These are phyloP conservation scores for Edolisoma coerulescens DNA, from an alignment of 2,113 vertebrate genomes.

Conservation along the genomic window DNA sequence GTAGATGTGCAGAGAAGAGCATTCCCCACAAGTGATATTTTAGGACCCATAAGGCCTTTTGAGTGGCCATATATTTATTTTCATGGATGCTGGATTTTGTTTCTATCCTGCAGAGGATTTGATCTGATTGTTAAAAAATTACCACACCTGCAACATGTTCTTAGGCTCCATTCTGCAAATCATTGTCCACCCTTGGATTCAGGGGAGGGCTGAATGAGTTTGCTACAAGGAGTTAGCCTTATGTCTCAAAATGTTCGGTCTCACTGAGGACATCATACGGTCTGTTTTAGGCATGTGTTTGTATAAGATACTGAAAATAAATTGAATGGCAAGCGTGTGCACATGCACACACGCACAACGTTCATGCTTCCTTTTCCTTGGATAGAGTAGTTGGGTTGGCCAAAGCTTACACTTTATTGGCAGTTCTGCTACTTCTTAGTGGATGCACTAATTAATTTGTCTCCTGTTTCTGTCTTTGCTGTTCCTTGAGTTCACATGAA, in stretches of 20 bases:
- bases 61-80: neutral
- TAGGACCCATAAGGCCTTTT: neutral
- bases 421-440: neutral
- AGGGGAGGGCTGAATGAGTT: neutral
- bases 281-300: neutral
- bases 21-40: neutral
- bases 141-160: neutral
- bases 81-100: neutral
- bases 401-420: neutral
- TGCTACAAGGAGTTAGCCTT: neutral
- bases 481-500: neutral
- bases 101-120: neutral
- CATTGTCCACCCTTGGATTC: neutral
- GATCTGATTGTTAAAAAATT: neutral
- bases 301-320: neutral
- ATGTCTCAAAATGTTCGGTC: neutral
- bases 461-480: neutral
- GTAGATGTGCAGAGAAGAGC: rapidly evolving
- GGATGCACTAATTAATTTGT: neutral
- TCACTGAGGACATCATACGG: neutral
- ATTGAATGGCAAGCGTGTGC: neutral
- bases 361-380: neutral
- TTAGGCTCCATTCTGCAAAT: neutral
- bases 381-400: neutral
- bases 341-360: no score